Evolutionary conservation across 2,888 invertebrate species (phyloP), one percentile per base, ranked within the genome.

Genomic region (Lasiommata megera): DNA sequence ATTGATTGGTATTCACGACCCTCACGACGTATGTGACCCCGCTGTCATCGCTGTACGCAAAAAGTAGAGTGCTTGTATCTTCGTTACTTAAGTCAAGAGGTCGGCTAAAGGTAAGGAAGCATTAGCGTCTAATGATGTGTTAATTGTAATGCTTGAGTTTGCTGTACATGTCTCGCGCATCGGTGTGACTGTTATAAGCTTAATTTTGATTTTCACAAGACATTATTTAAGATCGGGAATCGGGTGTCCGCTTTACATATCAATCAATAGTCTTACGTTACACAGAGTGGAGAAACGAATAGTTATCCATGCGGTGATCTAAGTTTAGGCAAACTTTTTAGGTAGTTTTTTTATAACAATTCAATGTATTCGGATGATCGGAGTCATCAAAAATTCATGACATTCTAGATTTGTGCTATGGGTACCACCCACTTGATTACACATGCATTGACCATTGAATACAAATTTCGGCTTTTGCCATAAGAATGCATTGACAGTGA

Each of bases 391-490:
- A 28, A 71, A 78, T 74, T 79, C 74, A 80, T 82, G 78, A 76
- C 74, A 80, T 87, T 84, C 82, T 79, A 79, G 74, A 70, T 79
- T 70, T 67, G 77, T 79, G 67, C 69, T 67, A 64, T 64, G 63
- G 74, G 77, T 71, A 71, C 84, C 88, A 82, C 88, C 88, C 88
- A 88, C 82, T 72, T 75, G 75, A 86, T 88, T 85, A 88, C 73
- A 70, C 70, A 67, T 81, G 82, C 79, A 80, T 72, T 74, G 77
- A 75, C 76, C 76, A 72, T 67, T 74, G 87, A 84, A 88, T 88
- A 88, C 86, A 77, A 85, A 88, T 76, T 75, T 61, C 57, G 62
- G 62, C 60, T 53, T 52, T 53, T 66, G 63, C 73, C 74, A 66
- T 66, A 76, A 77, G 74, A 82, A 82, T 84, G 84, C 85, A 87